Evolutionary conservation across 2,797 vertebrate species (phyloP), one percentile per base, ranked within the genome.

Genomic region (Pygocentrus nattereri): DNA sequence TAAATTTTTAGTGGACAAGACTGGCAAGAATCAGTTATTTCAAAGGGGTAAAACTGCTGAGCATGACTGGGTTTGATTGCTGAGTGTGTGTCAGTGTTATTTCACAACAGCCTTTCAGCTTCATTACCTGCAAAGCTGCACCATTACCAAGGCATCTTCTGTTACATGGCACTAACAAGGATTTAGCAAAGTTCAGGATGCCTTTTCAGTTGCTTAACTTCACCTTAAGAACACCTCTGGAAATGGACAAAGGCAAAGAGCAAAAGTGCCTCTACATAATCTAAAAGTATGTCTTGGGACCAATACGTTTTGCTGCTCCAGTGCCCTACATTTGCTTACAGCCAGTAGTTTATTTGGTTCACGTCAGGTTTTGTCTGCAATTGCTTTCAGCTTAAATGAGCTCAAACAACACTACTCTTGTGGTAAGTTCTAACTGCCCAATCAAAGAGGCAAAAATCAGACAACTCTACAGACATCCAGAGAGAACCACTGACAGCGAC

Each of bases 311-410:
- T 18, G 62, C 21, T 67, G 77, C 85, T 78, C 82, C 84, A 56
- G 27, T 90, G 90, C 65, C 88, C 88, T 84, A 92, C 81, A 88
- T 91, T 85, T 49, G 78, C 69, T 80, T 18, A 41, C 72, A 86
- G 87, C 83, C 89, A 90, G 82, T 75, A 87, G 79, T 81, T 78
- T 72, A 88, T 87, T 91, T 85, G 87, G 85, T 86, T 89, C 87
- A 86, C 82, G 68, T 90, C 85, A 84, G 82, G 84, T 87, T 82
- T 84, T 85, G 34, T 72, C 61, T 61, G 0, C 61, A 85, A 82
- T 88, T 84, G 78, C 74, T 69, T 91, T 90, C 87, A 89, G 83
- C 80, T 79, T 61, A 86, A 49, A 65, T 81, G 83, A 77, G 56
- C 82, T 50, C 71, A 80, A 90, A 92, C 87, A 90, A 83, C 50